Base-by-base conservation (phyloP, 2,113 vertebrate species). In the Beaufortia kweichowensis region DNA sequence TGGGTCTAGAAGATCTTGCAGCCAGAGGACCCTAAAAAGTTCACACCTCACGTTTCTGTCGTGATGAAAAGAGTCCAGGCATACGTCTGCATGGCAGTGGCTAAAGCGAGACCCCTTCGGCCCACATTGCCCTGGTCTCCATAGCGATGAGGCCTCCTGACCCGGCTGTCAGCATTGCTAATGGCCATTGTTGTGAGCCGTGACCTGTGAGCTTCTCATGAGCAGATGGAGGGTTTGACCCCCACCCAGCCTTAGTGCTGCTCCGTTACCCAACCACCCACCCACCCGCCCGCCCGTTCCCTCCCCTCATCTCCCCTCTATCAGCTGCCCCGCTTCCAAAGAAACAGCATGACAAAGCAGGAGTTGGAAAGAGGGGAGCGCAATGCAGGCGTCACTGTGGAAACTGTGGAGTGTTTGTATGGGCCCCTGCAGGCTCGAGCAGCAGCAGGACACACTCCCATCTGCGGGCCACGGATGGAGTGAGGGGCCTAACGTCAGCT, bases 161-260 rank as follows among this genome's bases (percentile, higher is more conserved):
- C 74, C 73, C 72, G 78, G 76, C 72, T 84, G 82, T 84, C 82
- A 79, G 82, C 71, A 60, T 67, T 76, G 76, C 82, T 84, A 84
- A 84, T 84, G 79, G 77, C 79, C 71, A 79, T 84, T 81, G 79
- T 84, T 81, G 71, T 76, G 73, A 65, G 75, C 67, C 73, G n/a
- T 77, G 72, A 76, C 79, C 71, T 76, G 79, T 76, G 59, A 81
- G 71, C 67, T 70, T 75, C 56, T 77, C 77, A 35, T 71, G 75
- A 83, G 80, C 85, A 86, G 85, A 86, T 85, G 83, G 85, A 83
- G 73, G 78, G 69, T 78, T 64, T 79, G 65, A 84, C 81, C 71
- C 71, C 77, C 79, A 75, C 77, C 78, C 81, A 83, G 75, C 61
- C 78, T 70, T 70, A 80, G 78, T 79, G 57, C 74, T 79, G 77